These are phyloP conservation scores for Rhabdophis nuchalis DNA, from an alignment of 2,797 vertebrate genomes.

Conservation along the genomic window DNA sequence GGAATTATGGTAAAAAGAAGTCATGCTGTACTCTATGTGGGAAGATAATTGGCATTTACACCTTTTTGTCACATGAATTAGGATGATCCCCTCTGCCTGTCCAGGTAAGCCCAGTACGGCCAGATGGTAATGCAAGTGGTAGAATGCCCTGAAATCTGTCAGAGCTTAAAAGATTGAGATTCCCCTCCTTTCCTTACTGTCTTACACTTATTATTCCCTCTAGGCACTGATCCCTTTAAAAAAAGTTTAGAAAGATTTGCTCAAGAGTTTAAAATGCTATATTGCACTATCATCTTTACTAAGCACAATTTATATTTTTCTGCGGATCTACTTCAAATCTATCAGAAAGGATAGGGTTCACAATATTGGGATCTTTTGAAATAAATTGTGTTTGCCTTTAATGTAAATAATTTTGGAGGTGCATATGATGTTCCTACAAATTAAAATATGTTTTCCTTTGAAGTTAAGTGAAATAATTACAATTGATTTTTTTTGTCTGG, in stretches of 20 bases:
- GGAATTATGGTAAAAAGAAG: background rate
- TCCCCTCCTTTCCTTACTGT: background rate
- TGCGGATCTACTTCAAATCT: background rate
- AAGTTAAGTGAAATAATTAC: background rate
- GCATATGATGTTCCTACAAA: background rate
- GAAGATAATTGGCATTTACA: background rate
- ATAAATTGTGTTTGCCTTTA: background rate
- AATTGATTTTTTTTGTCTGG: background rate
- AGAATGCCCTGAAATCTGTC: background rate
- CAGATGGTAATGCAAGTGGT: background rate
- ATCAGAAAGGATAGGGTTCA: background rate
- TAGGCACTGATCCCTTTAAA: background rate
- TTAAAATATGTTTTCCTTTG: background rate
- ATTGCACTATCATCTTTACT: background rate
- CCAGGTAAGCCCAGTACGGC: background rate
- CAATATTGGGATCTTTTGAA: background rate
- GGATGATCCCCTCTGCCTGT: background rate
- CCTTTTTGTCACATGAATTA: background rate
- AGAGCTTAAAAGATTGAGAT: background rate
- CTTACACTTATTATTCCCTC: background rate
- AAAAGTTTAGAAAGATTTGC: background rate
- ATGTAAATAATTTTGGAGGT: background rate
- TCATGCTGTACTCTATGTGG: background rate
- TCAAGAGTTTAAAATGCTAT: background rate
- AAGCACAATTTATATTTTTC: background rate